Conservation (phyloP, 2,113 vertebrate genomes). For the Calidris pugnax region DNA sequence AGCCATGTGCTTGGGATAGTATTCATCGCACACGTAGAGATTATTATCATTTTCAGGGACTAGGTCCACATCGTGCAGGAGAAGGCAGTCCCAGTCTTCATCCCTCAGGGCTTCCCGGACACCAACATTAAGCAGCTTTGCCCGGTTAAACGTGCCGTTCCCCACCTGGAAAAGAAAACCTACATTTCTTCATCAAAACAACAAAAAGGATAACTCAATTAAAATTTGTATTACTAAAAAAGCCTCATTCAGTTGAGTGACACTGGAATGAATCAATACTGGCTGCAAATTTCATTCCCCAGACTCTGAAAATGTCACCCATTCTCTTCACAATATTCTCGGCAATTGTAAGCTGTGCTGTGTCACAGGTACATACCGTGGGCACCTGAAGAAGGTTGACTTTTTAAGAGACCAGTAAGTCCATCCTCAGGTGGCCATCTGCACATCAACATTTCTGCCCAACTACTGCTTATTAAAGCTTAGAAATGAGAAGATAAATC, state of each 20-base stretch:
- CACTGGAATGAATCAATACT: background rate
- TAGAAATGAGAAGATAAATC: background rate
- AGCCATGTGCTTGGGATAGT: slow-evolving; percentile 74
- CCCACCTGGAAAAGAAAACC: slow-evolving; percentile 64
- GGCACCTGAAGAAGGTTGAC: background rate
- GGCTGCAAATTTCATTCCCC: background rate
- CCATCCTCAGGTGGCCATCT: background rate
- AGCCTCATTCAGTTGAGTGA: background rate
- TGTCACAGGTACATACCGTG: accelerated
- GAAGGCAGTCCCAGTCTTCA: slow-evolving; percentile 77
- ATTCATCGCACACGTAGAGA: slow-evolving; percentile 71
- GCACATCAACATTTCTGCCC: background rate
- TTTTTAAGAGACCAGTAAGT: background rate
- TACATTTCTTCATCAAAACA: background rate
- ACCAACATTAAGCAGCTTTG: slow-evolving; percentile 78
- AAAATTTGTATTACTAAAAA: background rate
- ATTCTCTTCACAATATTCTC: background rate
- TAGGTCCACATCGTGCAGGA: slow-evolving; percentile 75
- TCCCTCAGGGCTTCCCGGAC: slow-evolving; percentile 76
- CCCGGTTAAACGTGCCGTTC: slow-evolving; percentile 72
- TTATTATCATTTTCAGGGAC: slow-evolving; percentile 79
- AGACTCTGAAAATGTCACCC: background rate
- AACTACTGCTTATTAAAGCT: background rate
- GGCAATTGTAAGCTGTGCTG: background rate
- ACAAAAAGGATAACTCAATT: background rate